Percentiles rank a stretch among this genome's conserved stretches.
phyloP scores from a whole-genome alignment of 2,113 vertebrate species.

The Polyodon spathula region DNA sequence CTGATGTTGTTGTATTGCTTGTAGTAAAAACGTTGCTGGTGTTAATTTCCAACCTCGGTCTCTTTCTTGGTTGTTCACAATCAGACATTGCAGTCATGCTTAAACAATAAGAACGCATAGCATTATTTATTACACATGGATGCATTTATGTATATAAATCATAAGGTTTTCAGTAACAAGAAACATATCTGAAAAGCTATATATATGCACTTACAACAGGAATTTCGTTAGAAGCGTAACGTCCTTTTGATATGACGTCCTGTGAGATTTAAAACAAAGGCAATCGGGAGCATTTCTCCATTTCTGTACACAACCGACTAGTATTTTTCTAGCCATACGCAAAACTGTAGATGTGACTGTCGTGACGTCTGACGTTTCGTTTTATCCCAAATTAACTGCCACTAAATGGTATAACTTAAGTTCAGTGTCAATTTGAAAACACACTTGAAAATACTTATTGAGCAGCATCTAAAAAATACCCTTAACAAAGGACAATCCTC shows the following conservation, averaged over 20 bases:
- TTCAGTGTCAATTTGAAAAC: neutral
- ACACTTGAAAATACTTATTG: neutral
- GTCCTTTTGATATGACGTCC: conserved; percentile 16
- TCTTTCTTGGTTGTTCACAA: conserved; percentile 37
- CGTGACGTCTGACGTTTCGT: neutral
- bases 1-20: neutral
- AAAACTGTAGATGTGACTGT: neutral
- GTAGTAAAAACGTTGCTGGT: conserved; percentile 3
- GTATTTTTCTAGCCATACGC: conserved; percentile 11
- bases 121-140: neutral
- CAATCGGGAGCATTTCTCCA: conserved; percentile 5
- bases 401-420: neutral
- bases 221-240: conserved; percentile 30
- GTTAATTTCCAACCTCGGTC: conserved; percentile 22
- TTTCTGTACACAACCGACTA: conserved; percentile 4
- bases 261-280: conserved; percentile 11
- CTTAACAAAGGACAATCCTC: neutral
- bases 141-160: neutral
- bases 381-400: neutral
- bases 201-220: conserved; percentile 27
- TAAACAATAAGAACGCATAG: neutral
- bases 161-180: neutral
- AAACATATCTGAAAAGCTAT: neutral
- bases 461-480: neutral
- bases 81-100: conserved; percentile 41